These are phyloP conservation scores for Bubo bubo DNA, from an alignment of 2,113 vertebrate species.

Conservation along the genomic window DNA sequence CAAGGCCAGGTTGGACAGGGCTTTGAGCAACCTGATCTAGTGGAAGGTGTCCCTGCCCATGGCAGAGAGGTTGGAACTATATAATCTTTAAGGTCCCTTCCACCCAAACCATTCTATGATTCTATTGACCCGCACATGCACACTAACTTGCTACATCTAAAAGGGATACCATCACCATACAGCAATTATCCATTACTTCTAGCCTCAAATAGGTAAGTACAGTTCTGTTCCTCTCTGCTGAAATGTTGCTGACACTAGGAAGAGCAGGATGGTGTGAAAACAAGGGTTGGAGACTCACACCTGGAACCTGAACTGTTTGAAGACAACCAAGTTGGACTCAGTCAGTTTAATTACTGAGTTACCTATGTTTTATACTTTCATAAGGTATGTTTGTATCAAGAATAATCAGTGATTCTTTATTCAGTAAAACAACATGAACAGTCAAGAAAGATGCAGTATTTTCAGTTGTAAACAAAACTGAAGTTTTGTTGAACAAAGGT, in stretches of 20 bases:
- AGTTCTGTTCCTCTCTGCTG: background rate
- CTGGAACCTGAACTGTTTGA: background rate
- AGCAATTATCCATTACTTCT: background rate
- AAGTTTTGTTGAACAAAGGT: background rate
- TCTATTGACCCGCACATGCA: background rate
- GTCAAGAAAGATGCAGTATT: background rate
- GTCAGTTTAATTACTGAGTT: background rate
- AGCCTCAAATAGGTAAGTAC: background rate
- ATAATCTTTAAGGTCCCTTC: no score
- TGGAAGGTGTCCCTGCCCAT: no score
- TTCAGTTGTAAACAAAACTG: background rate
- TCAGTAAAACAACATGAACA: background rate
- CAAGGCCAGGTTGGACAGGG: no score
- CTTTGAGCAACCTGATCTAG: no score
- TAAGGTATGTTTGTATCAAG: background rate
- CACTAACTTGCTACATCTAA: background rate
- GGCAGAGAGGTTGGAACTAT: no score
- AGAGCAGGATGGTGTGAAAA: background rate
- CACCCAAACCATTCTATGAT: no score
- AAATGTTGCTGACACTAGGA: background rate
- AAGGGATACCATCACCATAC: background rate
- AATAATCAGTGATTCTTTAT: background rate
- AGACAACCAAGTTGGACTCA: background rate
- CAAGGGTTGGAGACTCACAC: background rate
- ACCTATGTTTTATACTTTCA: background rate